Conservation (phyloP, 2,797 vertebrate genomes). For the Epinephelus awoara region DNA sequence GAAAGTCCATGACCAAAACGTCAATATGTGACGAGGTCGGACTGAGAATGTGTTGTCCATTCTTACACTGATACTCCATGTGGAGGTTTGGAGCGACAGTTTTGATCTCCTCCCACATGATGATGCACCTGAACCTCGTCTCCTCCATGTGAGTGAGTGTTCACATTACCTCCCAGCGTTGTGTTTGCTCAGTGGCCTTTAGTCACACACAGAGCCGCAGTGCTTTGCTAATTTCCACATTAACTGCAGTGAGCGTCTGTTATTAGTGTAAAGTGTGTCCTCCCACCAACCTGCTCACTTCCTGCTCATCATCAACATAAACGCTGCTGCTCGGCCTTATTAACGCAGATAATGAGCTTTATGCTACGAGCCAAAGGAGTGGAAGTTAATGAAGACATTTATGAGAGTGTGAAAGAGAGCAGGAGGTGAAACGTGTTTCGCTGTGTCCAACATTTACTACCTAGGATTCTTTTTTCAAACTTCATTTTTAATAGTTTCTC, state of each 20-base stretch:
- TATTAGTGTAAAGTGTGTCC: too few relatives aligned
- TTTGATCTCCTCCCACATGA: neutral
- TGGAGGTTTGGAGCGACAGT: too few relatives aligned
- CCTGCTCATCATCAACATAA: conserved; percentile 18
- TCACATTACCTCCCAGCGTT: conserved; percentile 86
- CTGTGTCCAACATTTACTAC: conserved; percentile 34
- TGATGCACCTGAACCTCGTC: neutral
- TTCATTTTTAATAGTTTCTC: too few relatives aligned
- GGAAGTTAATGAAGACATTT: conserved; percentile 50
- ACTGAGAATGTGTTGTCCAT: too few relatives aligned
- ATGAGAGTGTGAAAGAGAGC: conserved; percentile 25
- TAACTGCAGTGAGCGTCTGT: conserved; percentile 32
- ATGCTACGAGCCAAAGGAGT: conserved; percentile 21
- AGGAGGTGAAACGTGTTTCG: conserved; percentile 26
- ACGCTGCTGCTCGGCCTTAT: conserved; percentile 35
- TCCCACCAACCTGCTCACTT: too few relatives aligned
- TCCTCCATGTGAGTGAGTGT: neutral
- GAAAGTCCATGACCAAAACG: too few relatives aligned
- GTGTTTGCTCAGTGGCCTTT: conserved; percentile 75
- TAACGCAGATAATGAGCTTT: conserved; percentile 52
- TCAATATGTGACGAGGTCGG: too few relatives aligned
- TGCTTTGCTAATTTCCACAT: conserved; percentile 52
- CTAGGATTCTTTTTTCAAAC: too few relatives aligned
- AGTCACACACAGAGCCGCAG: conserved; percentile 34
- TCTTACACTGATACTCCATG: too few relatives aligned